phyloP scores from a whole-genome alignment of 2,888 invertebrate genomes.

The Dromius quadrimaculatus region DNA sequence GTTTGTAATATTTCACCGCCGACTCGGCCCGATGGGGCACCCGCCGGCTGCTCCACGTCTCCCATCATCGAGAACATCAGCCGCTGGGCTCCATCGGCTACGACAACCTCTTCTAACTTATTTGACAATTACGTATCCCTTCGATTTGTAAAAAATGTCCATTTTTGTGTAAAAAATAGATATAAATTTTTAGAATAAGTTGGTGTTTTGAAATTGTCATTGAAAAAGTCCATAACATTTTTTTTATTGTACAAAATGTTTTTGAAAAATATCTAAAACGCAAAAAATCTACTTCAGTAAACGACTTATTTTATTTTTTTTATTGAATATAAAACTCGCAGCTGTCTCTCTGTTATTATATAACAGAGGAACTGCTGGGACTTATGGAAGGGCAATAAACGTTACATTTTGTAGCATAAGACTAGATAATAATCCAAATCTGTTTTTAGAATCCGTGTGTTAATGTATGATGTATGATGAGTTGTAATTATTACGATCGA shows the following conservation, averaged over 20 bases:
- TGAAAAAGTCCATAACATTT: constrained; percentile 43
- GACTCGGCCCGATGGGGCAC: constrained; percentile 36
- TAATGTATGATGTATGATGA: constrained; percentile 54
- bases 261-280: constrained; percentile 53
- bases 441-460: constrained; percentile 62
- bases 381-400: constrained; percentile 62
- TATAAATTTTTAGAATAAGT: constrained; percentile 67
- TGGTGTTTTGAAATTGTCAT: constrained; percentile 59
- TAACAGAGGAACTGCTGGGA: constrained; percentile 55
- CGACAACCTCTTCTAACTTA: constrained; percentile 53
- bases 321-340: constrained; percentile 51
- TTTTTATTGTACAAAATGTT: constrained; percentile 59
- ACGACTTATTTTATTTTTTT: constrained; percentile 31
- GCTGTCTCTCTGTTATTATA: constrained; percentile 58
- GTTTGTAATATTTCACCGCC: constrained; percentile 52
- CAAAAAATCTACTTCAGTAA: constrained; percentile 39
- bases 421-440: constrained; percentile 60
- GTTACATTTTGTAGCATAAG: constrained; percentile 60
- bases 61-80: constrained; percentile 5
- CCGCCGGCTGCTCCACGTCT: neutral
- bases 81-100: constrained; percentile 40
- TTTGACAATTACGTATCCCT: constrained; percentile 66
- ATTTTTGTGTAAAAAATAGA: constrained; percentile 68
- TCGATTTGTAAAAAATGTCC: constrained; percentile 68
- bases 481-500: constrained; percentile 58